A percentile compares a stretch with the other conserved stretches of the same genome.
phyloP scores from a whole-genome alignment of 37 sponge, comb jelly and placozoan genomes.

The Amphimedon queenslandica region DNA sequence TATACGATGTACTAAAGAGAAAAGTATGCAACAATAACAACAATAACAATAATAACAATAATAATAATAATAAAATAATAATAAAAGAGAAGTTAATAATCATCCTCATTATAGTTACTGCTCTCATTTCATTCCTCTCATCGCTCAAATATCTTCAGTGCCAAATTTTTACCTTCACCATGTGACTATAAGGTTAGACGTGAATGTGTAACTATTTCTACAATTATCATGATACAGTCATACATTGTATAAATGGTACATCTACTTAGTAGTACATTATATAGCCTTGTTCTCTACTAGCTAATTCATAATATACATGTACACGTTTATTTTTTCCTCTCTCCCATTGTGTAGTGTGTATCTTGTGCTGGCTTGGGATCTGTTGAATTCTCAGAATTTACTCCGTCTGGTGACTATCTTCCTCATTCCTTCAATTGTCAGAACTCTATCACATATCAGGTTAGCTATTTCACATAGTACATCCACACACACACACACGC shows the following conservation, averaged over 20 bases:
- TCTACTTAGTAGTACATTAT: not conserved
- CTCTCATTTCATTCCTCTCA: conserved; percentile 53
- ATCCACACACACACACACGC: not conserved
- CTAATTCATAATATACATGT: not conserved
- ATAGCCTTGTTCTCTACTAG: not conserved
- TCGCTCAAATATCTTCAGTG: conserved; percentile 83
- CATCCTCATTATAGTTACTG: conserved; percentile 11
- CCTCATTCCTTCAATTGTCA: conserved; percentile 72
- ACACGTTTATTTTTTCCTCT: not conserved
- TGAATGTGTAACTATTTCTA: not conserved
- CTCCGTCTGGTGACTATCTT: conserved; percentile 35
- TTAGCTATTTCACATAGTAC: conserved; percentile 16
- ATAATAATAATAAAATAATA: not conserved
- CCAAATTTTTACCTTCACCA: conserved; percentile 71
- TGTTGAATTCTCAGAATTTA: conserved; percentile 62
- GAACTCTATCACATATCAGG: conserved; percentile 70
- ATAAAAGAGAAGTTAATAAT: not conserved
- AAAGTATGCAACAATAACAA: not conserved
- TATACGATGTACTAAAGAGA: conserved; percentile 43
- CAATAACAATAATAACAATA: not conserved
- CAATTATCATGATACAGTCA: not conserved
- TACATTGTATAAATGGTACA: not conserved
- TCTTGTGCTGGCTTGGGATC: conserved; percentile 88
- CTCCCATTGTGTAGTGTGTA: conserved; percentile 28
- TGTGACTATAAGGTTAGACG: conserved; percentile 28